These are phyloP conservation scores for Coenobita brevimanus DNA, from an alignment of 1,140 invertebrate species.

Conservation along the genomic window DNA sequence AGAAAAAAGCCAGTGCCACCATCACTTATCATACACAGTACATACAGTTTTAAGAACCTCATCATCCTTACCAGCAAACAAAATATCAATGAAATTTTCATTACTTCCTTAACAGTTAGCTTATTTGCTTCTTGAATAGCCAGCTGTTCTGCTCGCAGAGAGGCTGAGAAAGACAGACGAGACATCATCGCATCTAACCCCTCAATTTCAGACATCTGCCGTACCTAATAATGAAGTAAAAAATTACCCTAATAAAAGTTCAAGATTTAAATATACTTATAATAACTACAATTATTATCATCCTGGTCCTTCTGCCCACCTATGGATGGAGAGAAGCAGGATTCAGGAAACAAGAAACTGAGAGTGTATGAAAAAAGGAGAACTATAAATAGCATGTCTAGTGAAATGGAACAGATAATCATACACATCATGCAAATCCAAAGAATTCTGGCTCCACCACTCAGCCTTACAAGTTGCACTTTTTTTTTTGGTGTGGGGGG, in stretches of 20 bases:
- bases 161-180: constrained; percentile 84
- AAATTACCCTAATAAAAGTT: neutral
- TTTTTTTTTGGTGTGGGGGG: too few relatives aligned
- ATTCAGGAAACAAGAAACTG: too few relatives aligned
- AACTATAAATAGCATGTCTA: too few relatives aligned
- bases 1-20: too few relatives aligned
- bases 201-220: constrained; percentile 86
- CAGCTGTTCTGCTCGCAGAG: constrained; percentile 73
- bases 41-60: neutral
- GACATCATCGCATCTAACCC: constrained; percentile 89
- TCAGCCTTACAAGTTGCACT: too few relatives aligned
- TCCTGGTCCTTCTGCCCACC: too few relatives aligned
- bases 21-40: too few relatives aligned
- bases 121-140: constrained; percentile 81
- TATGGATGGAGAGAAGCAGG: too few relatives aligned
- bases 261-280: neutral
- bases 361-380: too few relatives aligned
- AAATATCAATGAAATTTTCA: constrained; percentile 84
- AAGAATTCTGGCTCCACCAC: too few relatives aligned
- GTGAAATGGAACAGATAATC: too few relatives aligned
- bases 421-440: too few relatives aligned
- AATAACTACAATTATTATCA: neutral
- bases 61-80: constrained; percentile 81
- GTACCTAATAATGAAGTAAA: constrained; percentile 75
- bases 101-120: constrained; percentile 81